Base-by-base conservation (phyloP, 2,888 invertebrate species). In the Thereva nobilitata region DNA sequence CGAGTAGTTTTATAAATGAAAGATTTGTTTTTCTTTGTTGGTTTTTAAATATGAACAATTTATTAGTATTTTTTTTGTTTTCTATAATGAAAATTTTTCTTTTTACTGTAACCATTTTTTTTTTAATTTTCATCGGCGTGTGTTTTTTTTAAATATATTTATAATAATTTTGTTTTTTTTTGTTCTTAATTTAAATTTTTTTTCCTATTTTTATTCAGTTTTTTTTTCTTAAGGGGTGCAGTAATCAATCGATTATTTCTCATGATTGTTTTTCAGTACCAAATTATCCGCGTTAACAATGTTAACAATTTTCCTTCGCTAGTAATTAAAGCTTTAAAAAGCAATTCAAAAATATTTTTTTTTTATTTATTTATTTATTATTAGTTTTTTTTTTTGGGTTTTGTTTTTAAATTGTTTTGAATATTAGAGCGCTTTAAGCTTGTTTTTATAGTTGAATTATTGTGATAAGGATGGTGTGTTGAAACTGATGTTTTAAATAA, bases 241-340 rank as follows among this genome's bases (percentile, higher is more conserved):
- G 59, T 47, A 59, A 59, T 59, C 59, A 12, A 47, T 47, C 59
- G 59, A 59, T 59, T 59, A 59, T 59, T 59, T 47, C 47, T 59
- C 42, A 59, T 59, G 59, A 59, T 59, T 59, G 59, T 59, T 59
- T 47, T 12, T 57, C 37, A 40, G 37, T 54, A 40, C 40, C 41
- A 41, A 41, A 40, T 55, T 23, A 41, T 55, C 23, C 37, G 59
- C 49, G 49, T 59, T 49, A 59, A 59, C 49, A 55, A 41, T 47
- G 45, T 47, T 59, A 45, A 59, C 47, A 59, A 47, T 47, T 59
- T 42, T 38, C 37, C 49, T 10, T 38, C 49, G 49, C 49, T 47
- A 12, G 49, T 59, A 59, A 59, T 47, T 59, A 59, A 59, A 59
- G 59, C 59, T 59, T 59, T 34, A 59, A 59, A 59, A 59, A 59